Evolutionary conservation across 2,888 invertebrate genomes (phyloP).

Genomic region (Morpho achilles): DNA sequence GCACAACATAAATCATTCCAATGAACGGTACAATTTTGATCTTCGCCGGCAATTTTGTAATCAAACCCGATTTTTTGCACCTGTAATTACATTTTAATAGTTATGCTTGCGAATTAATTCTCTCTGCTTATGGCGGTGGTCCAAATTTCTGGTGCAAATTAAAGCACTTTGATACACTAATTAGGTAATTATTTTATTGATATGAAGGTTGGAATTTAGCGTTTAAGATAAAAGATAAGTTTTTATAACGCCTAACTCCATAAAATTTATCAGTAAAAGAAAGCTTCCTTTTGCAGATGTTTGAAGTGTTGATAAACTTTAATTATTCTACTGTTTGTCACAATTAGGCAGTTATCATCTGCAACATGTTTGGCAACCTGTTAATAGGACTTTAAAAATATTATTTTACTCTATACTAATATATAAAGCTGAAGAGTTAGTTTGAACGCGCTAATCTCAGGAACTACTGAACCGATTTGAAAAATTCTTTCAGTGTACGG

Average conservation of each 20-base stretch:
- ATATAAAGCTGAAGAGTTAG: too few species aligned
- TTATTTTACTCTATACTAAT: too few species aligned
- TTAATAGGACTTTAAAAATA: too few species aligned
- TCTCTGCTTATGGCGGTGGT: conserved; percentile 16
- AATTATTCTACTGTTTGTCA: neutral
- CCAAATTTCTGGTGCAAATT: conserved; percentile 12
- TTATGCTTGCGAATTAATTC: conserved; percentile 5
- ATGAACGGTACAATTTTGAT: neutral
- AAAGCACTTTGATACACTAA: conserved; percentile 16
- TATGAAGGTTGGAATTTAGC: conserved; percentile 8
- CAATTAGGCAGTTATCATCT: too few species aligned
- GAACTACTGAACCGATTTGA: too few species aligned
- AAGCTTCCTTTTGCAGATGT: neutral
- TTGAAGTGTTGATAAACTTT: too few species aligned
- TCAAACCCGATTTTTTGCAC: conserved; percentile 3
- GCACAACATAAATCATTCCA: neutral
- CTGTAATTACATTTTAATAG: conserved; percentile 5
- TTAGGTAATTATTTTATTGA: conserved; percentile 7
- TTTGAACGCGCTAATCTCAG: too few species aligned
- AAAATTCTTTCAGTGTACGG: too few species aligned
- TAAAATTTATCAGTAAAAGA: conserved; percentile 4
- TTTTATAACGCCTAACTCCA: too few species aligned
- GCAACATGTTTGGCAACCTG: too few species aligned
- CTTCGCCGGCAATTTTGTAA: conserved; percentile 2
- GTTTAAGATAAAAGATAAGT: neutral